phyloP scores from a whole-genome alignment of 2,888 invertebrate species.

The Gortyna flavago region DNA sequence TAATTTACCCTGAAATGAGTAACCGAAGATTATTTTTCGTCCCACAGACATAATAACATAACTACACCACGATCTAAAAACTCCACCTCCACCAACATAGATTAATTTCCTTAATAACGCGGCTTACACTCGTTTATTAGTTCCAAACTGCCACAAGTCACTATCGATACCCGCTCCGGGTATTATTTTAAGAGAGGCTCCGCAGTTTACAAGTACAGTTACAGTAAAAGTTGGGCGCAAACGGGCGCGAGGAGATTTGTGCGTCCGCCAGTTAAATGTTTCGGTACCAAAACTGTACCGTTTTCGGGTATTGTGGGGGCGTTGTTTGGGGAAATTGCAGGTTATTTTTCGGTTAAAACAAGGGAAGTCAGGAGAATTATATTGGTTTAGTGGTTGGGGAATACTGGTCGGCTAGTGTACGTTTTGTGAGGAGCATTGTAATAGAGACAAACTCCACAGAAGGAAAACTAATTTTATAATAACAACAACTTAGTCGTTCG shows the following conservation, averaged over 20 bases:
- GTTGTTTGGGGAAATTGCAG: conserved; percentile 39
- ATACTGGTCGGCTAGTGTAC: background rate
- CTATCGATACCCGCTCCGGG: conserved; percentile 54
- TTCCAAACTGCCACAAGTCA: conserved; percentile 66
- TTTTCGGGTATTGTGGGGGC: conserved; percentile 57
- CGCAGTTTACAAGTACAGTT: conserved; percentile 81
- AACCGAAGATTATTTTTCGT: background rate
- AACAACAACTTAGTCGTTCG: background rate
- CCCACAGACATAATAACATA: background rate
- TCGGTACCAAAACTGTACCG: conserved; percentile 64
- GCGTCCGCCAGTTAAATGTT: conserved; percentile 73
- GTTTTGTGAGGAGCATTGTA: conserved; percentile 5
- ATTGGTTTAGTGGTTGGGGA: conserved; percentile 7
- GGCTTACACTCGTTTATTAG: conserved; percentile 57
- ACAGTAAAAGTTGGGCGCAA: conserved; percentile 79
- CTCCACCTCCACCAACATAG: background rate
- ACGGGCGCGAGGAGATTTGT: conserved; percentile 79
- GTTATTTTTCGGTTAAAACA: conserved; percentile 50
- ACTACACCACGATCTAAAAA: background rate
- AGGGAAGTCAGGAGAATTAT: conserved; percentile 29
- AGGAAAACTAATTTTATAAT: background rate
- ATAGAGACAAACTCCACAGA: background rate
- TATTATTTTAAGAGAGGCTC: conserved; percentile 76
- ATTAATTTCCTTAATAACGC: conserved; percentile 34
- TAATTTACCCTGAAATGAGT: background rate